Evolutionary conservation across 2,797 vertebrate genomes (phyloP).

Genomic region (Aldrovandia affinis): DNA sequence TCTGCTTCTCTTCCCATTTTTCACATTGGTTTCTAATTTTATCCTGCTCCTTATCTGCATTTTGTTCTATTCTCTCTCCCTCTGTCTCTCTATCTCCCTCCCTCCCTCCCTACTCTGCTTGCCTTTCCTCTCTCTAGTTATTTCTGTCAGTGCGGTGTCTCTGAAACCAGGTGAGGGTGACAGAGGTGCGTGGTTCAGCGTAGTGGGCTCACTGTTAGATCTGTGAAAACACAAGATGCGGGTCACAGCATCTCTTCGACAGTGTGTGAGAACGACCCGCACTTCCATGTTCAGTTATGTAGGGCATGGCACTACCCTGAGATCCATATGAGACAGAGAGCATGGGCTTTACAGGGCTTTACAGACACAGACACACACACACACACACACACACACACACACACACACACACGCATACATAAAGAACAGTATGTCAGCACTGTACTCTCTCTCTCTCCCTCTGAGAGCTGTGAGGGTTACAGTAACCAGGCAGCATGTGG

Average conservation of each 20-base stretch:
- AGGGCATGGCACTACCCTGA: not conserved
- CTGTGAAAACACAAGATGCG: not conserved
- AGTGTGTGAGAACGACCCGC: not conserved
- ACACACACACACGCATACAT: not conserved
- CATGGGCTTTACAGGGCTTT: too few relatives aligned
- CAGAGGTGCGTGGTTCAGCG: slow-evolving; percentile 15
- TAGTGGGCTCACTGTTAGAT: not conserved
- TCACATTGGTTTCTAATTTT: slow-evolving; percentile 39
- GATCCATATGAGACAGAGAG: not conserved
- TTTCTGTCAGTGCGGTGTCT: slow-evolving; percentile 36
- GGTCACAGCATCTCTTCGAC: not conserved
- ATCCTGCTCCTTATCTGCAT: slow-evolving; percentile 36
- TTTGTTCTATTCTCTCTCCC: slow-evolving; percentile 21
- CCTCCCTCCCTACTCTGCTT: too few relatives aligned
- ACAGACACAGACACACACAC: not conserved
- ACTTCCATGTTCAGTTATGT: slow-evolving; percentile 4
- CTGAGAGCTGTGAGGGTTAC: not conserved
- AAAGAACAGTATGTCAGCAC: not conserved
- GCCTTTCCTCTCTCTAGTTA: slow-evolving; percentile 31
- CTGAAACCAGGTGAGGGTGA: slow-evolving; percentile 50
- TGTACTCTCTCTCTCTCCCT: not conserved
- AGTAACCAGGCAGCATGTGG: not conserved
- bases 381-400: not conserved
- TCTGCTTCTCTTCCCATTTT: slow-evolving; percentile 33
- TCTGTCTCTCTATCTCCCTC: slow-evolving; percentile 29